These are phyloP conservation scores for Patiria miniata DNA, from an alignment of 35 echinoderm and acorn worm species.

Conservation along the genomic window DNA sequence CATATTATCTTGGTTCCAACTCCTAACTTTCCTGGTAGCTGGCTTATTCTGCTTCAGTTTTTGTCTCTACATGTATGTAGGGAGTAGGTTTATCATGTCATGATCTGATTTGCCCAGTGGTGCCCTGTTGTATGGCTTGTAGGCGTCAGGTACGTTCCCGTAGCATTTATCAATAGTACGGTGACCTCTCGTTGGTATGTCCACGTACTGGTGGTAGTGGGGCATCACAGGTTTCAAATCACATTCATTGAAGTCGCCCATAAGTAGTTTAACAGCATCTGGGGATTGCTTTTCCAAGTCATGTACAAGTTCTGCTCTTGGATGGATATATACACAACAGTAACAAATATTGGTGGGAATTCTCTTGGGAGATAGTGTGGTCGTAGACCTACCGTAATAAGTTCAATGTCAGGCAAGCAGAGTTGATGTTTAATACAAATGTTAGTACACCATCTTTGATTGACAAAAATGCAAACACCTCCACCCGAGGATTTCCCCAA, in stretches of 20 bases:
- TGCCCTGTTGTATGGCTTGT: not conserved
- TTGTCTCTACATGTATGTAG: slow-evolving; percentile 38
- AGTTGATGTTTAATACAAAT: slow-evolving; percentile 25
- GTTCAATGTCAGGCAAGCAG: slow-evolving; percentile 52
- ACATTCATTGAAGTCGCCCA: slow-evolving; percentile 45
- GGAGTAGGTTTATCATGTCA: slow-evolving; percentile 14
- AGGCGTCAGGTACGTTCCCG: not conserved
- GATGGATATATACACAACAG: not conserved
- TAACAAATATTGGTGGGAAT: slow-evolving; percentile 58
- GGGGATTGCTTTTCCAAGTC: slow-evolving; percentile 1
- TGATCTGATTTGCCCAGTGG: slow-evolving; percentile 17
- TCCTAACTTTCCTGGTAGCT: not conserved
- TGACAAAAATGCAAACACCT: slow-evolving; percentile 50
- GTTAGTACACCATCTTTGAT: slow-evolving; percentile 55
- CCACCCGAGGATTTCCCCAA: slow-evolving; percentile 38
- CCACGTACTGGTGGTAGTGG: slow-evolving; percentile 15
- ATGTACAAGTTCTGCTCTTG: not conserved
- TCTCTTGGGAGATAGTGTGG: slow-evolving; percentile 68
- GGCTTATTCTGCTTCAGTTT: slow-evolving; percentile 32
- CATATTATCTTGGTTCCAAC: slow-evolving; percentile 2
- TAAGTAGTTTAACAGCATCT: not conserved
- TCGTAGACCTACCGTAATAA: slow-evolving; percentile 50
- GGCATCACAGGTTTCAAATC: not conserved
- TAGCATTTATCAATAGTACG: slow-evolving; percentile 13
- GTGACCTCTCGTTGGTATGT: not conserved